Conservation (phyloP, 2,888 invertebrate genomes). For the Hydroisotoma schaefferi region DNA sequence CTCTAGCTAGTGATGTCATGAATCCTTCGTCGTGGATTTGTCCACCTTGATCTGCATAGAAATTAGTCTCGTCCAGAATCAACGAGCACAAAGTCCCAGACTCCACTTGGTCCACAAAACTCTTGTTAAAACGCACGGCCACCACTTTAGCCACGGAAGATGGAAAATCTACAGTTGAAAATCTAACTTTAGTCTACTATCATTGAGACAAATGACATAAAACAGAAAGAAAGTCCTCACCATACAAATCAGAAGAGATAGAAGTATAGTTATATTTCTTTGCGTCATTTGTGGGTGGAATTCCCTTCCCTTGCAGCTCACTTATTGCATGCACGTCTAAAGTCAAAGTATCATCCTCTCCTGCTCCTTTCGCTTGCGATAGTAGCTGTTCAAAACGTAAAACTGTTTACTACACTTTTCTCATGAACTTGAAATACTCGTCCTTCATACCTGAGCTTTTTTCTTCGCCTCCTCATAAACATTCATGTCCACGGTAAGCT, state of each 20-base stretch:
- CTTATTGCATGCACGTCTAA: constrained; percentile 94
- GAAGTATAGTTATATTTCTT: constrained; percentile 83
- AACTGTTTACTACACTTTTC: not conserved
- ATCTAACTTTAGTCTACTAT: not conserved
- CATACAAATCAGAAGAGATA: constrained; percentile 63
- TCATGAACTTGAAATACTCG: constrained; percentile 14
- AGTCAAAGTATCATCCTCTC: constrained; percentile 76
- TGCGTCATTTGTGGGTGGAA: constrained; percentile 82
- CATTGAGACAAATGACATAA: not conserved
- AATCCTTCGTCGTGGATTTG: constrained; percentile 97
- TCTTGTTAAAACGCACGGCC: constrained; percentile 72
- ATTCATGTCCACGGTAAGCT: constrained; percentile 77
- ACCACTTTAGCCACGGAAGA: constrained; percentile 72
- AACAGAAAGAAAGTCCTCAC: constrained; percentile 13
- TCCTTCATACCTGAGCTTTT: constrained; percentile 65
- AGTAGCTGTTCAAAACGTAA: constrained; percentile 55
- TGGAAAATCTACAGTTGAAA: constrained; percentile 62
- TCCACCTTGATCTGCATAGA: constrained; percentile 99
- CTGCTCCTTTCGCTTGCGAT: constrained; percentile 81
- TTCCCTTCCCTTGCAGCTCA: constrained; percentile 72
- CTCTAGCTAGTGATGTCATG: constrained; percentile 75
- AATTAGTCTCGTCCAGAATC: constrained; percentile 84
- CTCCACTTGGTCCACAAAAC: constrained; percentile 76
- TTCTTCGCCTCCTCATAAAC: constrained; percentile 91
- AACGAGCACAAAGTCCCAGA: constrained; percentile 89